phyloP scores from a whole-genome alignment of 2,888 invertebrate species.

The Cheiracanthium punctorium region DNA sequence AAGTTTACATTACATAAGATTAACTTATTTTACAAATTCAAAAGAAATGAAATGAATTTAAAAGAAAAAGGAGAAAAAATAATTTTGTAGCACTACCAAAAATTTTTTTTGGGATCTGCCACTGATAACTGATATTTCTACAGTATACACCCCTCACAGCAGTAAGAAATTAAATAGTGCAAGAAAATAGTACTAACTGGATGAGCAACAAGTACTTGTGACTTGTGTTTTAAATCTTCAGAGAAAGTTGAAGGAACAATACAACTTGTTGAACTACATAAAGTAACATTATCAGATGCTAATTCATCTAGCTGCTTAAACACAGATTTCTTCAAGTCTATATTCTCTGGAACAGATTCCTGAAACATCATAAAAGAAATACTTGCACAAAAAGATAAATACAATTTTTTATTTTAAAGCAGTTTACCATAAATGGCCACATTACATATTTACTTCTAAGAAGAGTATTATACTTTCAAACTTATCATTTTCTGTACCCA shows the following conservation, averaged over 20 bases:
- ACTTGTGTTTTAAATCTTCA: constrained; percentile 84
- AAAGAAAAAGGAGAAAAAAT: too few relatives aligned
- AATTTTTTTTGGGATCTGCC: too few relatives aligned
- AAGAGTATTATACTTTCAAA: too few relatives aligned
- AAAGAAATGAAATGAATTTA: too few relatives aligned
- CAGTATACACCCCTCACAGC: too few relatives aligned
- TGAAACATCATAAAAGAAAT: constrained; percentile 78
- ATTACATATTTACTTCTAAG: too few relatives aligned
- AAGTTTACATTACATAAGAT: too few relatives aligned
- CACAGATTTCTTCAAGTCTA: constrained; percentile 88
- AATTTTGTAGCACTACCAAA: too few relatives aligned
- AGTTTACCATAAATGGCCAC: too few relatives aligned
- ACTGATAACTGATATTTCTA: too few relatives aligned
- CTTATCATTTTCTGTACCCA: too few relatives aligned
- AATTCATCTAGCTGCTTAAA: constrained; percentile 87
- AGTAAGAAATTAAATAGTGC: not conserved
- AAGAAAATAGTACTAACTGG: constrained; percentile 79
- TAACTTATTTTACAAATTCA: too few relatives aligned
- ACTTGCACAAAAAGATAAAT: not conserved
- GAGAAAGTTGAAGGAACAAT: constrained; percentile 92
- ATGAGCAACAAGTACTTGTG: constrained; percentile 88
- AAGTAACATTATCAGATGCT: constrained; percentile 80
- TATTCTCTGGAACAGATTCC: constrained; percentile 94
- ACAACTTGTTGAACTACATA: constrained; percentile 95
- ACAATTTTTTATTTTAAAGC: not conserved